phyloP scores from a whole-genome alignment of 2,797 vertebrate species.

The Delichon dasypus region DNA sequence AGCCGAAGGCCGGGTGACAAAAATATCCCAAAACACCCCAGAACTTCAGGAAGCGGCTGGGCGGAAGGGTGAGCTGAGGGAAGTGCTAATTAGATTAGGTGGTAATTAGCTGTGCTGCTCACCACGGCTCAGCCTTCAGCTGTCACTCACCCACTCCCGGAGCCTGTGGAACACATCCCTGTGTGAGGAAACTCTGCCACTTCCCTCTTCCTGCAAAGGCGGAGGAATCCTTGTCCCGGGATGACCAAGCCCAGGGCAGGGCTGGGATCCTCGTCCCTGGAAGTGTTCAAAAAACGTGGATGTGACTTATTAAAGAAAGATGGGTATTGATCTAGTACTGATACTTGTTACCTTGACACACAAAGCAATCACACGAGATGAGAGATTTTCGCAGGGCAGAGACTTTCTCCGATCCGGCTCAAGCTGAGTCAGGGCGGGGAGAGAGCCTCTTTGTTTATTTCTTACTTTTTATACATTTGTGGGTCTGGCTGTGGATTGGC shows the following conservation, averaged over 20 bases:
- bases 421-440: too few relatives aligned
- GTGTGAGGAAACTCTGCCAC: background rate
- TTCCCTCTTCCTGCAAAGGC: background rate
- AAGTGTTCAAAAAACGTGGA: accelerated
- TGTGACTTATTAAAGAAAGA: background rate
- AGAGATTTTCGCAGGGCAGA: too few relatives aligned
- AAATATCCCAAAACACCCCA: background rate
- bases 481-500: too few relatives aligned
- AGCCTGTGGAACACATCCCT: background rate
- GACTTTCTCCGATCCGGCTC: too few relatives aligned
- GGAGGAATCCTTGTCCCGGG: background rate
- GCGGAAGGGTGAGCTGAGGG: background rate
- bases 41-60: background rate
- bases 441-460: too few relatives aligned
- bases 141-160: background rate
- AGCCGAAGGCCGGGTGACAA: background rate
- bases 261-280: background rate
- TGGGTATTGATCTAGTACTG: too few relatives aligned
- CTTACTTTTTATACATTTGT: too few relatives aligned
- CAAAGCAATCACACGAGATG: too few relatives aligned
- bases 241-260: background rate
- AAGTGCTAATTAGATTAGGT: background rate
- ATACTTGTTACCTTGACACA: too few relatives aligned
- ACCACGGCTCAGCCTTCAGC: background rate
- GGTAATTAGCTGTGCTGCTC: background rate